Conservation (phyloP, 2,888 invertebrate species). For the Acleris sparsana region DNA sequence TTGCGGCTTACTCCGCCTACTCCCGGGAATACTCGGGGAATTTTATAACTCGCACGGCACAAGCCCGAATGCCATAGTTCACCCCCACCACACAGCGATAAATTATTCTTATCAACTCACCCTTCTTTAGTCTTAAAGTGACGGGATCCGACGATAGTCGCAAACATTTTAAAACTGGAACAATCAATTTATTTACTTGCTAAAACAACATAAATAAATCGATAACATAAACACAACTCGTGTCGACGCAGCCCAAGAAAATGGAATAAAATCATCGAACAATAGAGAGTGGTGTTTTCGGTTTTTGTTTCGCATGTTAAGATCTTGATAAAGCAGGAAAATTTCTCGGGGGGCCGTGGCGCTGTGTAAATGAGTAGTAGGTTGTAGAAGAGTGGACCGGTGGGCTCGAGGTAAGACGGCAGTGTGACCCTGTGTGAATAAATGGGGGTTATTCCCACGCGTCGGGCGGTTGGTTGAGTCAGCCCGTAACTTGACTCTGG, state of each 20-base stretch:
- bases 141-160: constrained; percentile 95
- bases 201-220: constrained; percentile 40
- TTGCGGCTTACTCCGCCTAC: constrained; percentile 64
- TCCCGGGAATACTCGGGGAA: constrained; percentile 61
- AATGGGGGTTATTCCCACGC: no score
- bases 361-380: constrained; percentile 28
- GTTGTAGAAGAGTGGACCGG: constrained; percentile 2
- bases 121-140: constrained; percentile 94
- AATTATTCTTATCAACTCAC: constrained; percentile 82
- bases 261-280: constrained; percentile 40
- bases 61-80: constrained; percentile 52
- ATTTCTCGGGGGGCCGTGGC: constrained; percentile 42
- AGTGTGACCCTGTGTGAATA: neutral
- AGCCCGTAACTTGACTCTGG: no score
- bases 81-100: constrained; percentile 36
- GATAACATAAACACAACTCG: constrained; percentile 27
- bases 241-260: constrained; percentile 41
- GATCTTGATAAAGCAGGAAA: constrained; percentile 51
- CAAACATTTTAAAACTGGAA: constrained; percentile 96
- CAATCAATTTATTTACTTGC: constrained; percentile 57
- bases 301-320: constrained; percentile 48
- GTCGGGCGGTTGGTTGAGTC: no score
- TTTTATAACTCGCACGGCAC: constrained; percentile 64
- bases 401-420: neutral
- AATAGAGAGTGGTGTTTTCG: constrained; percentile 47